These are phyloP conservation scores for Pedicia rivosa DNA, from an alignment of 2,888 invertebrate genomes.

Conservation along the genomic window DNA sequence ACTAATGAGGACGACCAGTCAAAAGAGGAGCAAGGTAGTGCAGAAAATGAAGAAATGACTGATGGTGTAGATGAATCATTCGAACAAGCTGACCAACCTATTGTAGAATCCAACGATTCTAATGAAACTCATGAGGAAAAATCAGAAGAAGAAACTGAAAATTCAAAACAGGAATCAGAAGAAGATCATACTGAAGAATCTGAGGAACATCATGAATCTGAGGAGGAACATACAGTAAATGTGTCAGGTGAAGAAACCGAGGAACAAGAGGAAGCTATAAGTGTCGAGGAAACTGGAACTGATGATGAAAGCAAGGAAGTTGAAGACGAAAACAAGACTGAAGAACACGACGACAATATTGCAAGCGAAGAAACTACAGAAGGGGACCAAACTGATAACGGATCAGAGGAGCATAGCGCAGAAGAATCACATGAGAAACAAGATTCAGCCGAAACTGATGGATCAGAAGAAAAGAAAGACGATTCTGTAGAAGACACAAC, in stretches of 20 bases:
- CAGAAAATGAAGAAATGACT: slow-evolving; percentile 1
- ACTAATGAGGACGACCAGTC: not conserved
- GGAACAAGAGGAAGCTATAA: slow-evolving; percentile 2
- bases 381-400: not conserved
- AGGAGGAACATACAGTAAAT: not conserved
- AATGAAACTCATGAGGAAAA: slow-evolving; percentile 15
- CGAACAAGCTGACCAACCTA: not conserved
- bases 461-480: not conserved
- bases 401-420: slow-evolving; percentile 2
- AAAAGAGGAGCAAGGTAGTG: slow-evolving; percentile 2
- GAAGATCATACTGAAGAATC: slow-evolving; percentile 12
- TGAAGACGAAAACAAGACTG: slow-evolving; percentile 1
- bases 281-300: slow-evolving; percentile 2
- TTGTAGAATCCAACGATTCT: not conserved
- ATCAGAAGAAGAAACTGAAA: slow-evolving; percentile 12
- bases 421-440: slow-evolving; percentile 5
- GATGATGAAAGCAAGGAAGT: not conserved
- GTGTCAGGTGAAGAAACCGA: not conserved
- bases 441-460: slow-evolving; percentile 3
- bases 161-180: not conserved
- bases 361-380: slow-evolving; percentile 3
- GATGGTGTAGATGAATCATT: slow-evolving; percentile 2
- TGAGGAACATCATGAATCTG: slow-evolving; percentile 5
- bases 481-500: not conserved
- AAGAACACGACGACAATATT: not conserved